Evolutionary conservation across 1,140 invertebrate genomes (phyloP).

Genomic region (Nixonia krombeini): DNA sequence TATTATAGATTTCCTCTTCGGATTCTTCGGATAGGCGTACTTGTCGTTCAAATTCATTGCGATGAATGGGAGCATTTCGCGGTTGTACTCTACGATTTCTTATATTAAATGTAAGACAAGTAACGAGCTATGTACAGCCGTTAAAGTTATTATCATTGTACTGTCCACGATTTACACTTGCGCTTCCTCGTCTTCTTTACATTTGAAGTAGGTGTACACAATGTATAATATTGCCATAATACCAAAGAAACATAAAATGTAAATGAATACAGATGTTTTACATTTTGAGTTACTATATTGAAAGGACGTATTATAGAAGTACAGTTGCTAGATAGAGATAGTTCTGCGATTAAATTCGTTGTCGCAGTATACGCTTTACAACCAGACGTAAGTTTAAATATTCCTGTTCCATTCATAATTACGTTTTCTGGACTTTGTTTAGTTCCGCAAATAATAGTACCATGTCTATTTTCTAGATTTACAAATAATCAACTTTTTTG

Average conservation of each 20-base stretch:
- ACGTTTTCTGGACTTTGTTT: not conserved
- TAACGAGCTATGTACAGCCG: no score
- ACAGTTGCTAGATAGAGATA: constrained; percentile 7
- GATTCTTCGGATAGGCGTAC: no score
- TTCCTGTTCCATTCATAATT: not conserved
- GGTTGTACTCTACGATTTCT: no score
- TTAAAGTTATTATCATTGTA: no score
- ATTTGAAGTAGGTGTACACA: no score
- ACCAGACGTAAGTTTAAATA: constrained; percentile 9
- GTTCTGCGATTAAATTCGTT: constrained; percentile 1
- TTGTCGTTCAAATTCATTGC: no score
- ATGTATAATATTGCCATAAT: not conserved
- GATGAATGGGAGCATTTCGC: no score
- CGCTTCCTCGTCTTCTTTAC: no score
- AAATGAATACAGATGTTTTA: not conserved
- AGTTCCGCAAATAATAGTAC: constrained; percentile 8
- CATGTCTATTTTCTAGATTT: not conserved
- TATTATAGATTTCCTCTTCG: no score
- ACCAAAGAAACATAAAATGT: not conserved
- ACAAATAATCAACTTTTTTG: constrained; percentile 15
- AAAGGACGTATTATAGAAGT: constrained; percentile 10
- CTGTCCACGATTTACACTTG: no score
- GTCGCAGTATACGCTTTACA: constrained; percentile 18
- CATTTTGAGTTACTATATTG: constrained; percentile 6
- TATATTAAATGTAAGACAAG: no score